phyloP scores from a whole-genome alignment of 2,888 invertebrate species.

The Pinctada fucata region DNA sequence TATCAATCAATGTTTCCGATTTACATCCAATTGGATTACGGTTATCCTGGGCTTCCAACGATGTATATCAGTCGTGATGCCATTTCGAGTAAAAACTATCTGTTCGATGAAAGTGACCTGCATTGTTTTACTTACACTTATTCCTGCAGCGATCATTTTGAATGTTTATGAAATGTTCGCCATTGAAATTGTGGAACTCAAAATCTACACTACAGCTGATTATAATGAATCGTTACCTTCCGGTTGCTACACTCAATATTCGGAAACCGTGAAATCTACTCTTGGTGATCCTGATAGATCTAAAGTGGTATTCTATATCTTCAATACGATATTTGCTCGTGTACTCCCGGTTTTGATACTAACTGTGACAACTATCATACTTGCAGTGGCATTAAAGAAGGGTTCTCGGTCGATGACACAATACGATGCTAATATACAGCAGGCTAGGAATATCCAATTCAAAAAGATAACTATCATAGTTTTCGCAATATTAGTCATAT shows the following conservation, averaged over 20 bases:
- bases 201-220: not conserved
- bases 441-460: not conserved
- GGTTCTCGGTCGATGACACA: not conserved
- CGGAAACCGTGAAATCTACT: not conserved
- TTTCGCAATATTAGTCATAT: constrained; percentile 14
- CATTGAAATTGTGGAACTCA: constrained; percentile 13
- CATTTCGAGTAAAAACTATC: constrained; percentile 27
- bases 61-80: constrained; percentile 24
- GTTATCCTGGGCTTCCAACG: constrained; percentile 46
- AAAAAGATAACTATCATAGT: constrained; percentile 4
- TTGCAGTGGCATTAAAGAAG: not conserved
- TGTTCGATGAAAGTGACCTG: constrained; percentile 5
- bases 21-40: constrained; percentile 50
- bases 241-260: not conserved
- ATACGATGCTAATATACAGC: not conserved
- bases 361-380: not conserved
- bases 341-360: constrained; percentile 6
- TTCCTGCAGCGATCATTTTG: not conserved
- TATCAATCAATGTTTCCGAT: constrained; percentile 38
- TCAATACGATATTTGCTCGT: not conserved
- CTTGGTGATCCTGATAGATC: constrained; percentile 7
- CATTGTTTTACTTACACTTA: not conserved
- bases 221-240: not conserved
- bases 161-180: constrained; percentile 10
- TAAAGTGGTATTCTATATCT: constrained; percentile 5